Conservation (phyloP, 2,888 invertebrate genomes). For the Polyommatus iphigenia region DNA sequence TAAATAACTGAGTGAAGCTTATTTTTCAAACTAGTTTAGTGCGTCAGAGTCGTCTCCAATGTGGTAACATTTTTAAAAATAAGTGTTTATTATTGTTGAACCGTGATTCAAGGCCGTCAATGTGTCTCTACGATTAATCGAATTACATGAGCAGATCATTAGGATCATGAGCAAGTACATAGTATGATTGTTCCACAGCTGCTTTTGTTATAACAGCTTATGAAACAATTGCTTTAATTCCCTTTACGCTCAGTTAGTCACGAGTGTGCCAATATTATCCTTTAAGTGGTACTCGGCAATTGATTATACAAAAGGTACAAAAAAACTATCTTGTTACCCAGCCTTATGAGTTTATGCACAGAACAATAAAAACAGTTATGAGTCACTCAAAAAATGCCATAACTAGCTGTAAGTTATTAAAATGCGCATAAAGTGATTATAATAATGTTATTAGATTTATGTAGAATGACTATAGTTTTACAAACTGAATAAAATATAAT, state of each 20-base stretch:
- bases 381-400: not conserved
- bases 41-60: not conserved
- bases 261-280: slow-evolving; percentile 6
- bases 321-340: not conserved
- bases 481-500: not conserved
- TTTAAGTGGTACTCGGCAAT: slow-evolving; percentile 40
- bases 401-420: not conserved
- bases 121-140: slow-evolving; percentile 48
- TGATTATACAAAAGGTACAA: not conserved
- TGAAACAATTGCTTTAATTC: slow-evolving; percentile 5
- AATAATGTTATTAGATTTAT: not conserved
- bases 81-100: slow-evolving; percentile 54
- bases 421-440: not conserved
- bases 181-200: slow-evolving; percentile 33
- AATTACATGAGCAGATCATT: slow-evolving; percentile 41
- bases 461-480: not conserved
- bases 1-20: slow-evolving; percentile 3
- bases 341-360: not conserved
- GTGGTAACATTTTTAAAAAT: slow-evolving; percentile 18
- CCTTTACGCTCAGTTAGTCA: slow-evolving; percentile 12
- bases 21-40: not conserved
- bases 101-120: slow-evolving; percentile 61
- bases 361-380: no score
- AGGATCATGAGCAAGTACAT: slow-evolving; percentile 34
- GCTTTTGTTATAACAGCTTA: slow-evolving; percentile 6